These are phyloP conservation scores for Hydrocynus forskahlii DNA, from an alignment of 2,797 vertebrate genomes.

Conservation along the genomic window DNA sequence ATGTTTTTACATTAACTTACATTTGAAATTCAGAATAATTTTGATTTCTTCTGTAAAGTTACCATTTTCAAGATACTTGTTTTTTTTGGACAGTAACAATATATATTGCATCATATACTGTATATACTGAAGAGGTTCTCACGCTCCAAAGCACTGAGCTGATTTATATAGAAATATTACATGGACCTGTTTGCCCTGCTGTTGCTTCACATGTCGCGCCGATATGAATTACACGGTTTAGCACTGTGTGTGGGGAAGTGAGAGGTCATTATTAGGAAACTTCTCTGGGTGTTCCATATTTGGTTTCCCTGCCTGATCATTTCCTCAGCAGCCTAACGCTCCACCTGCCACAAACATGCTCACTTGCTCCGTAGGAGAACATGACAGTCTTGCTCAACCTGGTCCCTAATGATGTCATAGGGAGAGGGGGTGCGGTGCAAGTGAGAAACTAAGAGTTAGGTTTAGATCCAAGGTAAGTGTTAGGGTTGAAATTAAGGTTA, in stretches of 20 bases:
- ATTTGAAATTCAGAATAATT: no score
- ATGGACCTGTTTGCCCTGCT: slow-evolving; percentile 4
- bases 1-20: no score
- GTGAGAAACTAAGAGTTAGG: slow-evolving; percentile 35
- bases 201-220: slow-evolving; percentile 4
- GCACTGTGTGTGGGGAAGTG: slow-evolving; percentile 32
- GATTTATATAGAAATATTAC: no score
- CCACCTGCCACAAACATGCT: slow-evolving; percentile 73
- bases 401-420: slow-evolving; percentile 71
- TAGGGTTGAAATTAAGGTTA: background rate
- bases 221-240: background rate
- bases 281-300: slow-evolving; percentile 63
- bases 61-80: no score
- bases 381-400: slow-evolving; percentile 74
- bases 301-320: slow-evolving; percentile 77
- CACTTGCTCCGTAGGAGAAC: slow-evolving; percentile 78
- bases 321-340: slow-evolving; percentile 65
- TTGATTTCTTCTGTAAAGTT: no score
- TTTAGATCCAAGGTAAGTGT: background rate
- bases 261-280: slow-evolving; percentile 69
- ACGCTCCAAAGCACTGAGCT: no score
- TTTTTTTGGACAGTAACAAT: no score
- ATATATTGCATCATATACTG: no score
- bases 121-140: no score
- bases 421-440: slow-evolving; percentile 25